Conservation (phyloP, 2,113 vertebrate genomes). For the Pollimyrus isidori region DNA sequence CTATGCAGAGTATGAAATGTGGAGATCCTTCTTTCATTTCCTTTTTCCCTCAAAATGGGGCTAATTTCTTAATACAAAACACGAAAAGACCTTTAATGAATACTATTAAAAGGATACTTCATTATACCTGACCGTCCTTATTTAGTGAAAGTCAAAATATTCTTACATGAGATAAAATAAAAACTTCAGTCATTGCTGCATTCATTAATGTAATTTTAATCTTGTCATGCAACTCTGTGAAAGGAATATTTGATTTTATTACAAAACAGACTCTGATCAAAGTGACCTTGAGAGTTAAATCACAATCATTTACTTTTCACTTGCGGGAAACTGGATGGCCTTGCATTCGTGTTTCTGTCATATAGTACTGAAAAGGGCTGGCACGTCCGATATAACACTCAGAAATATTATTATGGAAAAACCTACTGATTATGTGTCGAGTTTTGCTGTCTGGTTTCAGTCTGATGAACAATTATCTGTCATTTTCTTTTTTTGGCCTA, state of each 20-base stretch:
- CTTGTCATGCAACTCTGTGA: not conserved
- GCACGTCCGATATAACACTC: not conserved
- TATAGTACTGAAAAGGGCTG: not conserved
- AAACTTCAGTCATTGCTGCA: not conserved
- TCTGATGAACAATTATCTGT: slow-evolving; percentile 16
- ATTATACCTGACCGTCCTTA: not conserved
- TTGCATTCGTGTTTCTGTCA: not conserved
- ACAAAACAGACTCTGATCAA: slow-evolving; percentile 1
- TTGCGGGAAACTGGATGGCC: not conserved
- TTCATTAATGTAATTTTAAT: slow-evolving; percentile 15
- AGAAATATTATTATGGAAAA: slow-evolving; percentile 3
- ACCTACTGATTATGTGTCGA: slow-evolving; percentile 1
- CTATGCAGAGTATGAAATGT: not conserved
- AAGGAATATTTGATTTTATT: slow-evolving; percentile 6
- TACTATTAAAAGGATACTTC: not conserved
- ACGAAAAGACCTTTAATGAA: not conserved
- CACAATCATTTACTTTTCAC: not conserved
- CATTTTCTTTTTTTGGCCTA: slow-evolving; percentile 2
- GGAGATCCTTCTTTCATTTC: not conserved
- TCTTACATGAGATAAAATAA: not conserved
- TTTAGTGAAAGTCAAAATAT: slow-evolving; percentile 10
- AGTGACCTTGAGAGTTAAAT: slow-evolving; percentile 10
- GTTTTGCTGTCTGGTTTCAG: not conserved
- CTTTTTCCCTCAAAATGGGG: no score
- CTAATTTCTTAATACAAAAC: not conserved